phyloP scores from a whole-genome alignment of 1,140 invertebrate species.

The Sweltsa coloradensis region DNA sequence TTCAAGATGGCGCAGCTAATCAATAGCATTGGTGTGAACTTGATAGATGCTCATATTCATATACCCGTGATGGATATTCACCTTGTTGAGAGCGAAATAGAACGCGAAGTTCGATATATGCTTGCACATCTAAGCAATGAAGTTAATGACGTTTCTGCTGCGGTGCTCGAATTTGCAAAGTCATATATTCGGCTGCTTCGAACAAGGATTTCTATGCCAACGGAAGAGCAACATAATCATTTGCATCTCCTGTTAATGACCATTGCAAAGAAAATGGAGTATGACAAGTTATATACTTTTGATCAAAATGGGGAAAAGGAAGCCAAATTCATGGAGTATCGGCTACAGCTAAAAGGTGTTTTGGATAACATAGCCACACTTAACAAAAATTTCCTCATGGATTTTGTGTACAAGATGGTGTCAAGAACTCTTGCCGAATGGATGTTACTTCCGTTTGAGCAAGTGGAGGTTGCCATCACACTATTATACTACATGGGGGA shows the following conservation, averaged over 20 bases:
- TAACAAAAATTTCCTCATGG: conserved; percentile 35
- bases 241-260: conserved; percentile 28
- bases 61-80: too few species aligned
- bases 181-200: conserved; percentile 38
- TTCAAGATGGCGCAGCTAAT: conserved; percentile 38
- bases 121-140: conserved; percentile 38
- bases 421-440: conserved; percentile 32
- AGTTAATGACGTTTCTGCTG: conserved; percentile 41
- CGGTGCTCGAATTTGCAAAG: conserved; percentile 36
- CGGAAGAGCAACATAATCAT: conserved; percentile 17
- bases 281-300: conserved; percentile 40
- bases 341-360: conserved; percentile 39
- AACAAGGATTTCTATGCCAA: conserved; percentile 18
- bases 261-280: conserved; percentile 40
- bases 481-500: conserved; percentile 42
- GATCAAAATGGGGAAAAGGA: conserved; percentile 44
- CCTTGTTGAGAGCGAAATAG: conserved; percentile 31
- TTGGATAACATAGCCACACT: conserved; percentile 40
- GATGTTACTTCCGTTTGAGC: conserved; percentile 30
- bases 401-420: conserved; percentile 32
- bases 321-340: conserved; percentile 36
- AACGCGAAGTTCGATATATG: conserved; percentile 36
- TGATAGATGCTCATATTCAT: conserved; percentile 26
- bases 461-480: conserved; percentile 40
- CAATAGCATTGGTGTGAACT: conserved; percentile 36